Base-by-base conservation (phyloP, 2,888 invertebrate species). In the Drosophila formosana region DNA sequence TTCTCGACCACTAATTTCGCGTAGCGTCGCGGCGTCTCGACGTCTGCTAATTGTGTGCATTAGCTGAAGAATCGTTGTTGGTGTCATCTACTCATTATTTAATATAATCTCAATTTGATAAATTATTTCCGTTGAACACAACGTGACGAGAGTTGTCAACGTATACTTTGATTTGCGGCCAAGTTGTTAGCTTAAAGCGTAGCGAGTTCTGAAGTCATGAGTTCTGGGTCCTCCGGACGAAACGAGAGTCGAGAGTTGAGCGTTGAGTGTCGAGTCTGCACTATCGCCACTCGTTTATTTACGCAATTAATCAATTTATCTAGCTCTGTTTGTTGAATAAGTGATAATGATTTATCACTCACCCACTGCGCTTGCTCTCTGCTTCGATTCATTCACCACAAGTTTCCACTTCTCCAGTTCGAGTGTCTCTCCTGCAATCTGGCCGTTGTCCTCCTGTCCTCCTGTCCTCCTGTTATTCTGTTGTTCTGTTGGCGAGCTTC, bases 301-400 rank as follows among this genome's bases (percentile, higher is more conserved):
- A 66, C 72, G 82, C 89, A 85, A 85, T 89, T 89, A 85, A 85
- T 85, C 89, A 85, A 89, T 81, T 84, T 87, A 62, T 83, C 66
- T 62, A 57, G 60, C 76, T 72, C 85, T 73, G 78, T 76, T 81
- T 87, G 70, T 61, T 70, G 70, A 86, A 86, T 82, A 83, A 88
- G 84, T 88, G 84, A 88, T 88, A 79, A 76, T 83, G 87, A 84
- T 84, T 84, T 88, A 84, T 84, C 89, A 84, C 87, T 86, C 70
- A 66, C 45, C 72, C 75, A 64, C 72, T 49, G 60, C 64, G 68
- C 63, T 25, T 55, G 50, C 67, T 46, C 13, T 30, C 32, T 34
- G 18, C 53, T 45, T 18, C 11, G 32, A 43, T 61, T 11, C 3
- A 30, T 7, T 4, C 18, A 13, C 5, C 26, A 23, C 55, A 32